Evolutionary conservation across 2,113 vertebrate genomes (phyloP), one percentile per base, ranked within the genome.

Genomic region (Ursus arctos): DNA sequence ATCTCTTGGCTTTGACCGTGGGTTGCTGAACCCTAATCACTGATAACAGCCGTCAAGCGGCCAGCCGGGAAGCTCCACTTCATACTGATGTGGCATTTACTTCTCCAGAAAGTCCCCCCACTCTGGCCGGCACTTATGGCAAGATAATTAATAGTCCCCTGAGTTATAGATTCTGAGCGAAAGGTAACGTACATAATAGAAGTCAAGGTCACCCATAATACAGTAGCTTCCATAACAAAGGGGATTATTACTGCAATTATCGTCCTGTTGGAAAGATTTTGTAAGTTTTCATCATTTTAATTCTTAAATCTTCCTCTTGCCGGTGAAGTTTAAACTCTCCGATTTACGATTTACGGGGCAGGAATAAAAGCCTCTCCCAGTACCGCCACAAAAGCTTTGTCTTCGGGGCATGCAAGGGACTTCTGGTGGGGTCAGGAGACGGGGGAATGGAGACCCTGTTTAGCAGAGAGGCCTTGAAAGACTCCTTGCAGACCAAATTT

Each of bases 251-350:
- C 93, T 74, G 76, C 47, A 7, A 98, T 96, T 81, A 98, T 67
- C 3, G 0, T 63, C 97, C 95, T 69, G 88, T 93, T 93, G 88
- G 92, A 96, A 93, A 98, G 97, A 97, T 98, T 96, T 93, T 93
- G 33, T 89, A 97, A 98, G 95, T 98, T 98, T 95, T 96, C 85
- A 87, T 96, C 95, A 51, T 92, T 97, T 96, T 94, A 82, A 28
- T 98, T 97, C 96, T 96, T 98, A 97, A 95, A 86, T 28, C 87
- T 91, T 90, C 90, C 88, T 82, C 74, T 69, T 97, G 88, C 93
- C 14, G 53, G 3, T n/a, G 91, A 96, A 76, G 95, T 98, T 97
- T 49, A 95, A 98, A 71, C 24, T 84, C 72, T 65, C 33, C 0
- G 0, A 88, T 98, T 96, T 88, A 82, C 0, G 0, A 88, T 98